Percentiles rank a stretch among this genome's conserved stretches.
phyloP scores from a whole-genome alignment of 2,888 invertebrate genomes.

The Synergus gifuensis region DNA sequence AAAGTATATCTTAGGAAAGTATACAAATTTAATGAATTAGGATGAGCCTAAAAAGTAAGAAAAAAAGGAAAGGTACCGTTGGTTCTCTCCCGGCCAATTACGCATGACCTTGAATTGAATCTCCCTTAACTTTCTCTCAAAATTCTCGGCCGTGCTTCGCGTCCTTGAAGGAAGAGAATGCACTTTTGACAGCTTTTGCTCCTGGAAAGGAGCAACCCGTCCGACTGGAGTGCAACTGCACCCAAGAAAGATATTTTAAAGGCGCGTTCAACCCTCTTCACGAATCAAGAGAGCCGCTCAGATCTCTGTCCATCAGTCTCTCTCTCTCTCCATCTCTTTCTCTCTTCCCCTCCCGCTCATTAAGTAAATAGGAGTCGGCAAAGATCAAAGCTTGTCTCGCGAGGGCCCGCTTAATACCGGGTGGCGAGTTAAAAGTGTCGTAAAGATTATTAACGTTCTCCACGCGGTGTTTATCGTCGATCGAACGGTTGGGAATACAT shows the following conservation, averaged over 20 bases:
- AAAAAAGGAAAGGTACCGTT: slow-evolving; percentile 25
- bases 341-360: slow-evolving; percentile 64
- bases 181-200: slow-evolving; percentile 36
- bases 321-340: slow-evolving; percentile 45
- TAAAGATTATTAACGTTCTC: slow-evolving; percentile 73
- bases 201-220: slow-evolving; percentile 55
- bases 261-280: slow-evolving; percentile 45
- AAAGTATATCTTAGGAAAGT: no score
- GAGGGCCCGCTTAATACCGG: slow-evolving; percentile 74
- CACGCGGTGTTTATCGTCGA: slow-evolving; percentile 70
- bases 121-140: slow-evolving; percentile 14
- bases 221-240: slow-evolving; percentile 48
- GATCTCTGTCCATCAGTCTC: slow-evolving; percentile 44
- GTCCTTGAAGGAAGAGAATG: slow-evolving; percentile 23
- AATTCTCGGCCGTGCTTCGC: background rate
- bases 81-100: background rate
- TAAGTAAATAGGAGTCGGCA: slow-evolving; percentile 72
- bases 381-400: slow-evolving; percentile 73
- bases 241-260: slow-evolving; percentile 46
- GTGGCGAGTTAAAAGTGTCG: slow-evolving; percentile 75
- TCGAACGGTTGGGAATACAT: slow-evolving; percentile 55
- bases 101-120: slow-evolving; percentile 35
- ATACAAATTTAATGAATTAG: background rate
- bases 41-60: slow-evolving; percentile 19
- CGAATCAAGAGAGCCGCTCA: slow-evolving; percentile 19